Evolutionary conservation across 2,888 invertebrate genomes (phyloP).

Genomic region (Sialis lutaria): DNA sequence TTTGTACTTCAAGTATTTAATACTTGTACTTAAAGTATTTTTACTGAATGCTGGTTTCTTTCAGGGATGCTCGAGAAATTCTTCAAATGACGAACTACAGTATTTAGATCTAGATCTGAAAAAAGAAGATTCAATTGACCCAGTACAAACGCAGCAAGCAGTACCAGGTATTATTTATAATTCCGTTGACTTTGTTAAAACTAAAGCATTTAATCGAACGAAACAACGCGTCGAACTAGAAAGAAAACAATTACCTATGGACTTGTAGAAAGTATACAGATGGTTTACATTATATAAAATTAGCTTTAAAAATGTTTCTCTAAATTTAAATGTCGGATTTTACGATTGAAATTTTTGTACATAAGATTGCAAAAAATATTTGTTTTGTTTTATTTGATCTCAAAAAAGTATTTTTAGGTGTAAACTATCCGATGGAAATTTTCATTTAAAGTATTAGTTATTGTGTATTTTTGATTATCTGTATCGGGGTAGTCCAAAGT

Average conservation of each 20-base stretch:
- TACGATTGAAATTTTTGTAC: too few relatives aligned
- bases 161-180: conserved; percentile 55
- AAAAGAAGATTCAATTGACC: conserved; percentile 15
- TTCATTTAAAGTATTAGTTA: too few relatives aligned
- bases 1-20: too few relatives aligned
- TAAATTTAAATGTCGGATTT: too few relatives aligned
- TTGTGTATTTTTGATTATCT: too few relatives aligned
- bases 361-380: too few relatives aligned
- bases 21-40: background rate
- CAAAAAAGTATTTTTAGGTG: too few relatives aligned
- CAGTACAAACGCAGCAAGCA: conserved; percentile 12
- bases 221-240: conserved; percentile 62
- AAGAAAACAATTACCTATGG: conserved; percentile 27
- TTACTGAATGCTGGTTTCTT: background rate
- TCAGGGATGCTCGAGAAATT: conserved; percentile 16
- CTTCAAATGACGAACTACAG: conserved; percentile 33
- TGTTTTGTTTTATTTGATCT: too few relatives aligned
- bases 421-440: too few relatives aligned
- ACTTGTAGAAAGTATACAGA: conserved; percentile 10
- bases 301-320: too few relatives aligned
- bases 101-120: conserved; percentile 78
- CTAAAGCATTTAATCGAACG: conserved; percentile 79
- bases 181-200: conserved; percentile 86
- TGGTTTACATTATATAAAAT: too few relatives aligned
- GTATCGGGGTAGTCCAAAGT: too few relatives aligned